Conservation (phyloP, 2,113 vertebrate genomes). For the Nannobrachium achirus region DNA sequence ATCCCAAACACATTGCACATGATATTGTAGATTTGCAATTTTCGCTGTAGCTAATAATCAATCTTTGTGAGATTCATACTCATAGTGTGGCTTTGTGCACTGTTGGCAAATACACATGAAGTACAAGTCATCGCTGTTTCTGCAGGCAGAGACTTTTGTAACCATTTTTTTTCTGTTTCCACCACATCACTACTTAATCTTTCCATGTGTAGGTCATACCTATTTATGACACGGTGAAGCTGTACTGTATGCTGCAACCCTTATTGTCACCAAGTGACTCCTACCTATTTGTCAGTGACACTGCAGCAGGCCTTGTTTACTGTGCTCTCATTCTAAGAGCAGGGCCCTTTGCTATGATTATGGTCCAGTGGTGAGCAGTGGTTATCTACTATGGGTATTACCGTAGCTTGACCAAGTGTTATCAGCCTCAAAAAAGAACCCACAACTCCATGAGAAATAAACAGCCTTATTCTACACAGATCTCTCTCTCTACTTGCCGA, state of each 20-base stretch:
- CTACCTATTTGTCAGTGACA: constrained; percentile 19
- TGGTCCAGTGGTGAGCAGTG: constrained; percentile 8
- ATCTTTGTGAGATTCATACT: too few species aligned
- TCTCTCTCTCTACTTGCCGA: too few species aligned
- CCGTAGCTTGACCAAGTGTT: constrained; percentile 17
- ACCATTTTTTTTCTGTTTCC: neutral
- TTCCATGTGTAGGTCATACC: constrained; percentile 4
- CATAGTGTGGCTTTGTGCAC: too few species aligned
- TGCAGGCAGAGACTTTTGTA: too few species aligned
- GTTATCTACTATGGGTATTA: too few species aligned
- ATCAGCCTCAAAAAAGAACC: neutral
- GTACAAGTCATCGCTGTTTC: too few species aligned
- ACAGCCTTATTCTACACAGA: too few species aligned
- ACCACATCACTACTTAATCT: constrained; percentile 15
- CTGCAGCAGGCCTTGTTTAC: constrained; percentile 8
- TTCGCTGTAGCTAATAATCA: too few species aligned
- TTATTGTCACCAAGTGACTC: neutral
- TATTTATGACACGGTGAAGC: constrained; percentile 1
- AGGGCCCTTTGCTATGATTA: neutral
- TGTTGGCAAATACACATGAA: too few species aligned
- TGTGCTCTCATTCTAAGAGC: constrained; percentile 30
- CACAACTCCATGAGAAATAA: neutral
- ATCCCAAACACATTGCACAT: too few species aligned
- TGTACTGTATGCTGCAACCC: neutral
- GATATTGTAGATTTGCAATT: too few species aligned